A percentile compares a stretch with the other conserved stretches of the same genome.
These are phyloP conservation scores for Eurypyga helias DNA, from an alignment of 2,113 vertebrate genomes.

Conservation along the genomic window DNA sequence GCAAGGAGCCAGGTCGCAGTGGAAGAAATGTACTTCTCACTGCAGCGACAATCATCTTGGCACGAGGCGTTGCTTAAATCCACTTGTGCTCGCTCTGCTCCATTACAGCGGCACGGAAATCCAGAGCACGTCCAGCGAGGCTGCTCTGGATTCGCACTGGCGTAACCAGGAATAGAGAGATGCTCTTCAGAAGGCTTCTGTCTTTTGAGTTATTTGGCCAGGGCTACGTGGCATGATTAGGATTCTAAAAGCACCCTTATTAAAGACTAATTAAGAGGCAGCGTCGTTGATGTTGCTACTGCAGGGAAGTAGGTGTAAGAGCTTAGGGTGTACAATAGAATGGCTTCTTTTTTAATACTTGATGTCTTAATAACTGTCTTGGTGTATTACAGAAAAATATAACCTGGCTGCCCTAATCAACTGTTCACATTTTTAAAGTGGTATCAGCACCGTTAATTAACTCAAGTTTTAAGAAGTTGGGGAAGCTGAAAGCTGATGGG, in stretches of 20 bases:
- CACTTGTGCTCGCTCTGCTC: neutral
- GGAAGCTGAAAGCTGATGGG: constrained; percentile 7
- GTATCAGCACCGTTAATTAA: constrained; percentile 52
- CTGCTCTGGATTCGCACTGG: neutral
- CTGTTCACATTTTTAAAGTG: neutral
- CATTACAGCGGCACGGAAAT: neutral
- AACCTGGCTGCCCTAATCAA: neutral
- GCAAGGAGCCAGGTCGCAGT: neutral
- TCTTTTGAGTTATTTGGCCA: neutral
- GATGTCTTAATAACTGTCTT: constrained; percentile 44
- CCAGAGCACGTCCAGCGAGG: accelerated
- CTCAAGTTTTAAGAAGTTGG: constrained; percentile 38
- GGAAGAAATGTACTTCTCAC: neutral
- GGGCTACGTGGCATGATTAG: neutral
- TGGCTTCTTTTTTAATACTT: neutral
- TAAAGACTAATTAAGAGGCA: constrained; percentile 22
- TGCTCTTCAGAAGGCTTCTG: neutral
- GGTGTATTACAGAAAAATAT: neutral
- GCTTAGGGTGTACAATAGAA: neutral
- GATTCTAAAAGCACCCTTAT: neutral
- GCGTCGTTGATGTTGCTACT: neutral
- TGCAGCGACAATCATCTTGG: neutral
- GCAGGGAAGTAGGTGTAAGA: neutral
- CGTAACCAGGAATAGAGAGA: neutral
- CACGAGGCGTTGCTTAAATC: neutral